Conservation (phyloP, 2,797 vertebrate genomes). For the Crenuchus spilurus region DNA sequence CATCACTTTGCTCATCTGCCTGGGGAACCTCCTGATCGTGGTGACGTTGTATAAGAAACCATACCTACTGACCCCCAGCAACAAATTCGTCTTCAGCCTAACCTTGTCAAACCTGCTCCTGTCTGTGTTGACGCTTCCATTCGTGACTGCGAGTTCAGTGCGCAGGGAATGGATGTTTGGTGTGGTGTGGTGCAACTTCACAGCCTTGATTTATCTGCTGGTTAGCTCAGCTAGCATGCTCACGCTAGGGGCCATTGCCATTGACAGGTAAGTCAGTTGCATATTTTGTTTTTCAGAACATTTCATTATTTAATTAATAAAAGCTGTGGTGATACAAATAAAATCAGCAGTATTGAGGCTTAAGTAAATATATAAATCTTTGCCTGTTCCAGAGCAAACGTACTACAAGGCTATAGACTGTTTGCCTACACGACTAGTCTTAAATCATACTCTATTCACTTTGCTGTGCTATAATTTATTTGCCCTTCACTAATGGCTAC, state of each 20-base stretch:
- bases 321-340: not conserved
- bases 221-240: slow-evolving; percentile 99
- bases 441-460: not conserved
- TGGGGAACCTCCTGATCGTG: slow-evolving; percentile 93
- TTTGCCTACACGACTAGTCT: not conserved
- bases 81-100: slow-evolving; percentile 98
- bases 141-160: slow-evolving; percentile 90
- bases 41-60: slow-evolving; percentile 91
- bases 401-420: not conserved
- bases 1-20: slow-evolving; percentile 89
- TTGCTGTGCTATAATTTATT: slow-evolving; percentile 14
- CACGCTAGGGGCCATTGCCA: slow-evolving; percentile 93
- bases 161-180: slow-evolving; percentile 94
- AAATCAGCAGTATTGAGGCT: too few species aligned
- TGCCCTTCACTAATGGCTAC: not conserved
- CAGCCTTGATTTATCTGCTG: slow-evolving; percentile 93
- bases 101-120: slow-evolving; percentile 95
- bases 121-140: slow-evolving; percentile 90
- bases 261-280: slow-evolving; percentile 86
- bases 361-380: not conserved
- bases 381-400: not conserved
- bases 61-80: slow-evolving; percentile 96
- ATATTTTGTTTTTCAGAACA: not conserved
- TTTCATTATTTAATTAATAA: not conserved
- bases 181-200: slow-evolving; percentile 99